These are phyloP conservation scores for Sarcophaga rosellei DNA, from an alignment of 2,888 invertebrate genomes.

Conservation along the genomic window DNA sequence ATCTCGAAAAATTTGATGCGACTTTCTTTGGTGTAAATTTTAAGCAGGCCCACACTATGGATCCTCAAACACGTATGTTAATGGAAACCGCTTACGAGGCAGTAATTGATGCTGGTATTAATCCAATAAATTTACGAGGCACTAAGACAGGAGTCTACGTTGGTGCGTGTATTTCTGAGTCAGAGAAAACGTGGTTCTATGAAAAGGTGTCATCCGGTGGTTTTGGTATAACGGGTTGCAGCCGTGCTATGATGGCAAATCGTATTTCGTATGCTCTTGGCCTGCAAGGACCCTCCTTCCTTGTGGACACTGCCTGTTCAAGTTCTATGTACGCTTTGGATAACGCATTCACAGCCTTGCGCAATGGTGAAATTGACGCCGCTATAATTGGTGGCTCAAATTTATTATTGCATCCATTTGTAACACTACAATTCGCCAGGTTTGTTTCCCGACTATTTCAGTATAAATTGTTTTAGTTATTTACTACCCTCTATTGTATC, in stretches of 20 bases:
- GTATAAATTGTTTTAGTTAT: neutral
- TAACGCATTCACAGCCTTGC: constrained; percentile 88
- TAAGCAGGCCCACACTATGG: constrained; percentile 89
- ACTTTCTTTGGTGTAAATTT: constrained; percentile 89
- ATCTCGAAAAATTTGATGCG: constrained; percentile 88
- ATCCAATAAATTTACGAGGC: constrained; percentile 86
- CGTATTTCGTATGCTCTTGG: constrained; percentile 94
- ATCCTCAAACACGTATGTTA: constrained; percentile 89
- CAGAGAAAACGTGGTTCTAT: constrained; percentile 87
- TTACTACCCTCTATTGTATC: too few relatives aligned
- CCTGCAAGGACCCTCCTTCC: constrained; percentile 93
- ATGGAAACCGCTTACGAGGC: constrained; percentile 91
- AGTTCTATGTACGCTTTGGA: constrained; percentile 94
- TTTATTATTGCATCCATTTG: constrained; percentile 92
- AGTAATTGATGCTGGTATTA: constrained; percentile 88
- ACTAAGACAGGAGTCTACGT: constrained; percentile 88
- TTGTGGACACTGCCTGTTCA: constrained; percentile 97
- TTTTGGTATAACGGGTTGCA: constrained; percentile 85
- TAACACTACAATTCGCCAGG: constrained; percentile 93
- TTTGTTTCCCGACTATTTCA: constrained; percentile 73
- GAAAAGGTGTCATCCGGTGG: constrained; percentile 84
- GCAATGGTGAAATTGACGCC: constrained; percentile 91
- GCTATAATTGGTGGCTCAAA: constrained; percentile 95
- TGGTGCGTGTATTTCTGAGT: constrained; percentile 87
- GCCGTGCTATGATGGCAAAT: constrained; percentile 95